Conservation (phyloP, 1,140 invertebrate genomes). For the Hyphantria cunea region DNA sequence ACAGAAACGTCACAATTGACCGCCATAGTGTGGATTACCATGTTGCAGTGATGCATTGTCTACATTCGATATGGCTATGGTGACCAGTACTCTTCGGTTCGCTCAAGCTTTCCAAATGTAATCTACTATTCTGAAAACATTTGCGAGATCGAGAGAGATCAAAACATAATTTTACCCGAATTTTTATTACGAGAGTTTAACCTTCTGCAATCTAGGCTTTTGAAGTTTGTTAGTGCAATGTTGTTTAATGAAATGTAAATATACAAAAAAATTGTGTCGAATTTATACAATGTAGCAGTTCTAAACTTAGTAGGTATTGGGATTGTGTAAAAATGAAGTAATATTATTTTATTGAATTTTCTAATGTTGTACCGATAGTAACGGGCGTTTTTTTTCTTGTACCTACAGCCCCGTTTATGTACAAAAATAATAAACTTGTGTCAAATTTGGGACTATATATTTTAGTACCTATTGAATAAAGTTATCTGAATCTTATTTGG, state of each 20-base stretch:
- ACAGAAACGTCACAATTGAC: too few relatives aligned
- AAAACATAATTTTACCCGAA: too few relatives aligned
- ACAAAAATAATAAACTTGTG: constrained; percentile 35
- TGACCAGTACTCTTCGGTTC: too few relatives aligned
- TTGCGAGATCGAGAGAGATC: too few relatives aligned
- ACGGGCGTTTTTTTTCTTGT: neutral
- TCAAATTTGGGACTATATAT: constrained; percentile 53
- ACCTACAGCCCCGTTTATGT: constrained; percentile 8
- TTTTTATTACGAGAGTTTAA: too few relatives aligned
- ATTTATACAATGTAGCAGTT: constrained; percentile 28
- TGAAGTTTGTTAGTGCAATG: constrained; percentile 30
- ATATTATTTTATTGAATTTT: constrained; percentile 30
- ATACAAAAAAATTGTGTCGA: constrained; percentile 38
- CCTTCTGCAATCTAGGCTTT: constrained; percentile 11
- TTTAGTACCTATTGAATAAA: constrained; percentile 57
- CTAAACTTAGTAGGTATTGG: constrained; percentile 20
- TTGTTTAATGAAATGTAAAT: constrained; percentile 39
- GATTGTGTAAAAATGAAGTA: constrained; percentile 31
- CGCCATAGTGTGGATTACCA: too few relatives aligned
- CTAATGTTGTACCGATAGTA: constrained; percentile 12
- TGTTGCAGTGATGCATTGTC: too few relatives aligned
- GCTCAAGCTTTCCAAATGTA: too few relatives aligned
- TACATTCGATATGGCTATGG: too few relatives aligned
- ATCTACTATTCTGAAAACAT: too few relatives aligned
- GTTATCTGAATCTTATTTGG: constrained; percentile 32